Evolutionary conservation across 2,888 invertebrate species (phyloP), one percentile per base, ranked within the genome.

Genomic region (Lycia hirtaria): DNA sequence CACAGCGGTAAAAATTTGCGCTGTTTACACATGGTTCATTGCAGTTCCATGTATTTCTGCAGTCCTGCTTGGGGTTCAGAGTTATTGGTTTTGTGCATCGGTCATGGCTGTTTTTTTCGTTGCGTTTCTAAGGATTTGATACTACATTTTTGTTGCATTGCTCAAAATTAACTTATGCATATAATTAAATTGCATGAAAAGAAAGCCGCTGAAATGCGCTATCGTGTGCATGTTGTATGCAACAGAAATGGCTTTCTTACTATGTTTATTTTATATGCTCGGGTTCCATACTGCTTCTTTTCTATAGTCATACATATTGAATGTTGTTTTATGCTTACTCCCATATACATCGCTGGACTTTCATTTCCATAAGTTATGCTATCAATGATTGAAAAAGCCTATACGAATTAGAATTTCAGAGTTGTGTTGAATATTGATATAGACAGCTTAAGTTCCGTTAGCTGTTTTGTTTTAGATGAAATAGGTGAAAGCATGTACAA

Each of bases 401-500:
- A 54, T 35, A 61, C 41, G 38, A 38, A 47, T 15, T 28, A 28
- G 12, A 37, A 33, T 24, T 15, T 50, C 40, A 52, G 24, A 50
- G 17, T 40, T 35, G 24, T 40, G 54, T 26, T 60, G 44, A 56
- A 48, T 50, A 47, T 56, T 37, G n/a, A 44, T 24, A 70, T 80
- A 80, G 76, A 74, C 69, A 72, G 81, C 82, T 83, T 81, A 68
- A 79, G 77, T 80, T 76, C 66, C 69, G 71, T 74, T 78, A 75
- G 76, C 72, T 74, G 76, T 76, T 72, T 78, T n/a, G n/a, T n/a
- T n/a, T 80, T 83, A 83, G 80, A 80, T 76, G 73, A 75, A 65
- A 67, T 80, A 81, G 81, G 84, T 75, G 75, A 81, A 71, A 72
- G 87, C 87, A 87, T 87, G 87, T 77, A 81, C 79, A 82, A 78